phyloP scores from a whole-genome alignment of 2,113 vertebrate species.

The Stegastes partitus region DNA sequence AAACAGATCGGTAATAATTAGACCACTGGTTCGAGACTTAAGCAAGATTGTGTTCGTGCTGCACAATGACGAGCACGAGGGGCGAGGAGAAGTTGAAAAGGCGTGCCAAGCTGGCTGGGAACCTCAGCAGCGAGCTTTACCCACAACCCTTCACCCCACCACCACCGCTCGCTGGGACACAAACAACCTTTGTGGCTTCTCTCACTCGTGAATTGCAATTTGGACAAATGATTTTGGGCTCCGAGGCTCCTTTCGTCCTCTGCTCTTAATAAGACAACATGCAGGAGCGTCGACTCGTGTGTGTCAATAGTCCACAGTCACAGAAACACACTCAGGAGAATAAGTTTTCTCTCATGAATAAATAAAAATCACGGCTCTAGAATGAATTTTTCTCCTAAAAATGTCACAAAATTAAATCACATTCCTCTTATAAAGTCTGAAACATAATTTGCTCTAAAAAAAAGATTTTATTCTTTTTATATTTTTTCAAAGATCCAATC shows the following conservation, averaged over 20 bases:
- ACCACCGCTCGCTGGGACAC: slow-evolving; percentile 49
- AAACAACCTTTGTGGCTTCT: slow-evolving; percentile 73
- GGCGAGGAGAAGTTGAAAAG: slow-evolving; percentile 55
- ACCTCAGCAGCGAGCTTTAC: slow-evolving; percentile 68
- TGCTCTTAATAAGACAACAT: slow-evolving; percentile 17
- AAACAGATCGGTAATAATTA: slow-evolving; percentile 29
- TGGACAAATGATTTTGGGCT: slow-evolving; percentile 41
- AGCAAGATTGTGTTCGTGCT: slow-evolving; percentile 15
- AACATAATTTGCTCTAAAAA: too few species aligned
- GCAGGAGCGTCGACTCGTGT: slow-evolving; percentile 6
- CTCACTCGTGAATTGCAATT: slow-evolving; percentile 41
- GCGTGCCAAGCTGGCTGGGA: slow-evolving; percentile 72
- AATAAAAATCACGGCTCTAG: too few species aligned
- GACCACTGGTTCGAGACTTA: slow-evolving; percentile 1
- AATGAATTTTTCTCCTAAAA: too few species aligned
- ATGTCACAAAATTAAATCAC: too few species aligned
- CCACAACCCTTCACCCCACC: slow-evolving; percentile 76
- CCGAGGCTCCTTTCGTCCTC: not conserved
- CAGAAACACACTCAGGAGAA: too few species aligned
- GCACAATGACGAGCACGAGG: slow-evolving; percentile 41
- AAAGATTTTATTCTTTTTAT: too few species aligned
- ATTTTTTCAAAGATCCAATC: too few species aligned
- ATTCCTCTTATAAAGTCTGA: too few species aligned
- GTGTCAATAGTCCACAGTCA: too few species aligned
- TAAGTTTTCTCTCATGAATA: too few species aligned